A percentile compares a stretch with the other conserved stretches of the same genome.
These are phyloP conservation scores for Sylvia borin DNA, from an alignment of 2,797 vertebrate genomes.

Conservation along the genomic window DNA sequence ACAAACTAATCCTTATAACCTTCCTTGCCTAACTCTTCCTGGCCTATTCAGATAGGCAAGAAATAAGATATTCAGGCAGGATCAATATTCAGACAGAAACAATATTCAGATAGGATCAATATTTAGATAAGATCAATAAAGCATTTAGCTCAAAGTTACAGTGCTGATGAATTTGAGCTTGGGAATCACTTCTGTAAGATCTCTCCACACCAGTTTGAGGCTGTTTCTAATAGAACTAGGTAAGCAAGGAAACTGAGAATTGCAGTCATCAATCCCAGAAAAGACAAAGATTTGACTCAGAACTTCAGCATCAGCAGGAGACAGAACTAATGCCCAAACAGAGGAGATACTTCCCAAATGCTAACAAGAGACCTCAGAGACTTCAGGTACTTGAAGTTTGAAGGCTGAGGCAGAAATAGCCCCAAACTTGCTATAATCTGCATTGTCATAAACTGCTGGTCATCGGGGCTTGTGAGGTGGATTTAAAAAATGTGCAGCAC, in stretches of 20 bases:
- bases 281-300: not conserved
- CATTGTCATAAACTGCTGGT: not conserved
- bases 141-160: slow-evolving; percentile 2
- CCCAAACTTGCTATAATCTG: not conserved
- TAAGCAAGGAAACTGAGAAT: slow-evolving; percentile 41
- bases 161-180: slow-evolving; percentile 5
- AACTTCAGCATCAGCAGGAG: slow-evolving; percentile 15
- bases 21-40: not conserved
- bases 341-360: slow-evolving; percentile 18
- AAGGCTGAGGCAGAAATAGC: slow-evolving; percentile 38
- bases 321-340: not conserved
- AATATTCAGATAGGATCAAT: not conserved
- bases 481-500: not conserved
- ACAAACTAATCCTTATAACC: not conserved
- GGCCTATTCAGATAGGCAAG: not conserved
- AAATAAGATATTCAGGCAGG: not conserved
- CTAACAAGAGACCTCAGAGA: slow-evolving; percentile 35
- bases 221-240: not conserved
- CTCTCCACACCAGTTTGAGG: not conserved
- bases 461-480: not conserved
- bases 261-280: slow-evolving; percentile 26
- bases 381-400: slow-evolving; percentile 2
- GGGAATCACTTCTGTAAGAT: not conserved
- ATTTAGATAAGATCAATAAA: not conserved
- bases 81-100: not conserved